Conservation (phyloP, 2,113 vertebrate species). For the Ondatra zibethicus region DNA sequence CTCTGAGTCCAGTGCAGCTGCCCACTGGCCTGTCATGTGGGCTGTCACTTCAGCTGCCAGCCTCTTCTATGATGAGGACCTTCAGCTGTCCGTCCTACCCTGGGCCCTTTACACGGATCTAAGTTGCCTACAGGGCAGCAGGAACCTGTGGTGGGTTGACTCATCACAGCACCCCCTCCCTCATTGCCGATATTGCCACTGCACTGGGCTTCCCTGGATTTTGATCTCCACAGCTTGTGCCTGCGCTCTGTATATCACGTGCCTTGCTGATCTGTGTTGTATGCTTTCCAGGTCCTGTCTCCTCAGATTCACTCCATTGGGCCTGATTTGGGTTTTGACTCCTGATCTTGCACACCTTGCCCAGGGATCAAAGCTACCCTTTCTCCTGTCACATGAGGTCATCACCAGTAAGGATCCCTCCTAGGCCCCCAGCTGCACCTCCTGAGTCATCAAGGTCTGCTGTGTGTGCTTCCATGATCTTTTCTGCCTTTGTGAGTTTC, state of each 20-base stretch:
- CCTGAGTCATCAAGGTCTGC: neutral
- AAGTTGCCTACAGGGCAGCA: accelerated
- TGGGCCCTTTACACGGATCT: neutral
- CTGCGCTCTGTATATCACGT: neutral
- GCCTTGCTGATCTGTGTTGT: neutral
- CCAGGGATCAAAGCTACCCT: neutral
- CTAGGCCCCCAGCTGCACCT: neutral
- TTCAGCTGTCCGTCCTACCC: neutral
- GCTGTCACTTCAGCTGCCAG: neutral
- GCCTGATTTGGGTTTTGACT: neutral
- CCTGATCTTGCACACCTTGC: neutral
- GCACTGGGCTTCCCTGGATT: neutral
- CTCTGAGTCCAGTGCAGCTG: neutral
- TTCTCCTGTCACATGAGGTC: neutral
- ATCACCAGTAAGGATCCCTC: no score
- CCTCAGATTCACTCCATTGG: neutral
- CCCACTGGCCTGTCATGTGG: neutral
- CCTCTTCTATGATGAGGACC: neutral
- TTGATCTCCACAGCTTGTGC: neutral
- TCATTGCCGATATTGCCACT: accelerated
- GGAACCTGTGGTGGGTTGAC: neutral
- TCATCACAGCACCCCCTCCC: no score
- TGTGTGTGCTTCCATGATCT: neutral
- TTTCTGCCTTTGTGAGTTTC: neutral
- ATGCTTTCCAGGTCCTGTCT: neutral